Conservation (phyloP, 2,888 invertebrate species). For the Spatulosminthurus flaviceps region DNA sequence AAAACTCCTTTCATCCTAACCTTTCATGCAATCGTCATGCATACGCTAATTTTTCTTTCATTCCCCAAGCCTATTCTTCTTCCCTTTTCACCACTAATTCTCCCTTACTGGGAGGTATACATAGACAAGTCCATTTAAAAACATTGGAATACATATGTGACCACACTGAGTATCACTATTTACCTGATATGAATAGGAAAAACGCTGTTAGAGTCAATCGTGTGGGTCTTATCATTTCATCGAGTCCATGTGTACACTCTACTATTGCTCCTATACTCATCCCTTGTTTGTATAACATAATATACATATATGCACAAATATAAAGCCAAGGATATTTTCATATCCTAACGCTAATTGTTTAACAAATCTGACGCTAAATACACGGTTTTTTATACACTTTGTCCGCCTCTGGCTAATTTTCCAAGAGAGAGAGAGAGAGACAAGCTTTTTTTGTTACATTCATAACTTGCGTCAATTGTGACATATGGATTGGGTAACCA, state of each 20-base stretch:
- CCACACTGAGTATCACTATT: neutral
- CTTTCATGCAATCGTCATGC: slow-evolving; percentile 9
- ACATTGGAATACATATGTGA: no score
- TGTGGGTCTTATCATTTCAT: slow-evolving; percentile 1
- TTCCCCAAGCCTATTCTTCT: neutral
- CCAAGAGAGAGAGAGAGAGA: no score
- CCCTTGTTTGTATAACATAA: no score
- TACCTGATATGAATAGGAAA: neutral
- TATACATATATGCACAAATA: no score
- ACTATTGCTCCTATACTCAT: no score
- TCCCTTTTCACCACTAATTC: slow-evolving; percentile 9
- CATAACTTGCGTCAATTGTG: neutral
- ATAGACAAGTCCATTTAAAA: no score
- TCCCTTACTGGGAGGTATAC: neutral
- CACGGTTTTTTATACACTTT: slow-evolving; percentile 6
- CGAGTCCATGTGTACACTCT: no score
- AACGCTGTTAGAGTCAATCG: neutral
- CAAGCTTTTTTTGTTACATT: neutral
- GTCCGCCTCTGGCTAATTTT: neutral
- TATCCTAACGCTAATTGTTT: slow-evolving; percentile 2
- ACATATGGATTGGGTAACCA: neutral
- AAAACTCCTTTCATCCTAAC: neutral
- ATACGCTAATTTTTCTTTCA: slow-evolving; percentile 27
- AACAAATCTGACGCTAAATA: slow-evolving; percentile 13
- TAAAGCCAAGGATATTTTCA: neutral